Percentiles rank a stretch among this genome's conserved stretches.
phyloP scores from a whole-genome alignment of 2,888 invertebrate genomes.

The Drosophila formosana region DNA sequence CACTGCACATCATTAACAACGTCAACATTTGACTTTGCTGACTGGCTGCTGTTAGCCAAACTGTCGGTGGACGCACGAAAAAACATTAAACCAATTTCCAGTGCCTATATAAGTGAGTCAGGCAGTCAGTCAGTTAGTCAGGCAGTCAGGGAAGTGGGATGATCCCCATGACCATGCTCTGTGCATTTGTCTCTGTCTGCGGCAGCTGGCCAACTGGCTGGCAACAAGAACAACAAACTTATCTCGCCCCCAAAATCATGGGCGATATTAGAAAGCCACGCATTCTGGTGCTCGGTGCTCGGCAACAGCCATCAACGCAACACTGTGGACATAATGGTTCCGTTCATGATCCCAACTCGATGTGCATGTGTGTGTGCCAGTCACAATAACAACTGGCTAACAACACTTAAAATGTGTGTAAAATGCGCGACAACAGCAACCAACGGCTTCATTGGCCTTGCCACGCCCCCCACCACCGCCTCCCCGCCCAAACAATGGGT shows the following conservation, averaged over 20 bases:
- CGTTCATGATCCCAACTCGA: conserved; percentile 35
- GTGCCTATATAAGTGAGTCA: conserved; percentile 45
- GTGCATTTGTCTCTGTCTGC: conserved; percentile 73
- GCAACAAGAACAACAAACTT: conserved; percentile 41
- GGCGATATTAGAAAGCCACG: conserved; percentile 73
- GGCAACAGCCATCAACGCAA: conserved; percentile 64
- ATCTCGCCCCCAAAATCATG: conserved; percentile 66
- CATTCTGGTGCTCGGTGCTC: conserved; percentile 20
- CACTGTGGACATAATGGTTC: conserved; percentile 73
- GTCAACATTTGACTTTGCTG: conserved; percentile 79
- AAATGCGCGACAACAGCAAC: conserved; percentile 61
- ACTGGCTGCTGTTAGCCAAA: conserved; percentile 58
- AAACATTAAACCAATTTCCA: conserved; percentile 78
- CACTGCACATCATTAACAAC: conserved; percentile 72
- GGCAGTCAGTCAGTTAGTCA: conserved; percentile 35
- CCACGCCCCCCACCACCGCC: conserved; percentile 33
- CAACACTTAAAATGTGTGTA: conserved; percentile 78
- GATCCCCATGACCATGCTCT: conserved; percentile 21
- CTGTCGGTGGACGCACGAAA: conserved; percentile 54
- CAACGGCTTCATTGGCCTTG: conserved; percentile 63
- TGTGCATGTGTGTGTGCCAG: conserved; percentile 4
- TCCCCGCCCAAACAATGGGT: conserved; percentile 56
- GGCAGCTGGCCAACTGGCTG: conserved; percentile 52
- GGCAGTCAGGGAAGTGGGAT: neutral
- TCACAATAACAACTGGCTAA: conserved; percentile 71